Evolutionary conservation across 1,140 invertebrate genomes (phyloP).

Genomic region (Lepidotrigona ventralis): DNA sequence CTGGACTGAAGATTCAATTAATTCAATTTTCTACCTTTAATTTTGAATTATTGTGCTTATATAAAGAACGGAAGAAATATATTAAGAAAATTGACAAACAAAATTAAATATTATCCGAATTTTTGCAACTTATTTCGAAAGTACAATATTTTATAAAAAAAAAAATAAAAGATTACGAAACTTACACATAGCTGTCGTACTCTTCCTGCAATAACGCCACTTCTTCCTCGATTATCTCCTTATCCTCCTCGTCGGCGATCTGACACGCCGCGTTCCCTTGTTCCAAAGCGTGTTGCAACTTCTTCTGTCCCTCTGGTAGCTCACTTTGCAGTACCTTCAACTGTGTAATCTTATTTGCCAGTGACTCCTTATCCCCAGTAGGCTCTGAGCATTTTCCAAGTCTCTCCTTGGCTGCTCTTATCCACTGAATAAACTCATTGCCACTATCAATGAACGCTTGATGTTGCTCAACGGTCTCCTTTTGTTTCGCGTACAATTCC

Average conservation of each 20-base stretch:
- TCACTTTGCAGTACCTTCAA: constrained; percentile 91
- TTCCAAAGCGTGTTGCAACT: constrained; percentile 89
- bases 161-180: constrained; percentile 52
- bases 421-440: constrained; percentile 95
- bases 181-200: constrained; percentile 90
- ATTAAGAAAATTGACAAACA: background rate
- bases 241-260: constrained; percentile 91
- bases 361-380: constrained; percentile 94
- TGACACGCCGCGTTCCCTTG: constrained; percentile 91
- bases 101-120: no score
- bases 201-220: constrained; percentile 93
- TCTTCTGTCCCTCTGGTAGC: constrained; percentile 88
- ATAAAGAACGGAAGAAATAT: constrained; percentile 21
- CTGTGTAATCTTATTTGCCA: constrained; percentile 91
- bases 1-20: background rate
- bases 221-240: constrained; percentile 95
- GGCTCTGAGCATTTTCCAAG: constrained; percentile 96
- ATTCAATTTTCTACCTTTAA: background rate
- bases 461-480: constrained; percentile 93
- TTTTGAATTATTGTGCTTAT: background rate
- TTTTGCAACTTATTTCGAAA: background rate
- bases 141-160: background rate
- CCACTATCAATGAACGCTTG: constrained; percentile 94
- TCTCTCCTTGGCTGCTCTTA: constrained; percentile 92
- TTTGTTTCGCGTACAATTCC: constrained; percentile 94